Conservation (phyloP, 2,113 vertebrate genomes). For the Siphamia tubifer region DNA sequence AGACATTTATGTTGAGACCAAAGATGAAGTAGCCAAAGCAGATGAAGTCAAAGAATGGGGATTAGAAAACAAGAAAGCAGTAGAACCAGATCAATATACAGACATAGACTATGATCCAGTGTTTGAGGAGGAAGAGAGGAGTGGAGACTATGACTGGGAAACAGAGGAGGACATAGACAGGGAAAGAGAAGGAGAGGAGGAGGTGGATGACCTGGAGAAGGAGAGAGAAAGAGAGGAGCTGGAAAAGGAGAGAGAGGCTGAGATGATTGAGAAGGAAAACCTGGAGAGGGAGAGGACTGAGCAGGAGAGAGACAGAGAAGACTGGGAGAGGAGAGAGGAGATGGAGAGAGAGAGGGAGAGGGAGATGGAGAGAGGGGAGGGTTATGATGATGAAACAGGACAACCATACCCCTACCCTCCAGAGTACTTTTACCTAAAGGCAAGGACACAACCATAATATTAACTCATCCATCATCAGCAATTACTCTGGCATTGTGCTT, state of each 20-base stretch:
- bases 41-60: conserved; percentile 1
- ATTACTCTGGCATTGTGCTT: neutral
- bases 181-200: conserved; percentile 10
- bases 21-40: neutral
- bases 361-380: conserved; percentile 48
- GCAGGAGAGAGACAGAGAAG: conserved; percentile 27
- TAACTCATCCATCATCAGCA: neutral
- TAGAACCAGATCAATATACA: neutral
- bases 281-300: conserved; percentile 40
- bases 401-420: conserved; percentile 57
- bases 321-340: conserved; percentile 37
- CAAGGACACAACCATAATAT: conserved; percentile 19
- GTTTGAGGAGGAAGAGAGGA: conserved; percentile 62
- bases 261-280: conserved; percentile 21
- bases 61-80: neutral
- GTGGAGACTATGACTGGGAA: conserved; percentile 61
- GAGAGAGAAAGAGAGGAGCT: conserved; percentile 25
- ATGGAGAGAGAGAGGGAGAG: conserved; percentile 64
- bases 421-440: conserved; percentile 74
- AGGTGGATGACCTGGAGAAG: no score
- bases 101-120: conserved; percentile 12
- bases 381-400: conserved; percentile 54
- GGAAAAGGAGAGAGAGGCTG: conserved; percentile 29
- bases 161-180: conserved; percentile 58
- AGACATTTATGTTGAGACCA: neutral